A percentile compares a stretch with the other conserved stretches of the same genome.
Evolutionary conservation across 2,113 vertebrate genomes (phyloP).

Genomic region (Oryzias melastigma): DNA sequence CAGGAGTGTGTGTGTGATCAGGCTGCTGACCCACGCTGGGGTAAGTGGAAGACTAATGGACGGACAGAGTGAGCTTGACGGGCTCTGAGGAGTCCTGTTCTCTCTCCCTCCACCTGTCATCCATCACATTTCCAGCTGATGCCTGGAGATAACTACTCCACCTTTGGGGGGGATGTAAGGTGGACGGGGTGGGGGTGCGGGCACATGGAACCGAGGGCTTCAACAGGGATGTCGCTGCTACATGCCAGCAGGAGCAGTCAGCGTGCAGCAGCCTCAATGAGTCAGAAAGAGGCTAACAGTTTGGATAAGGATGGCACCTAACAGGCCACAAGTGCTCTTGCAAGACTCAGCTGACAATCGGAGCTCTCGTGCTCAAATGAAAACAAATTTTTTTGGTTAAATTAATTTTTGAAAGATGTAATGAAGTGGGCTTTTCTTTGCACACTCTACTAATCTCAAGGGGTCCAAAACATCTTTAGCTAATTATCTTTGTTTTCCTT

Average conservation of each 20-base stretch:
- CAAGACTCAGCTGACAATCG: constrained; percentile 7
- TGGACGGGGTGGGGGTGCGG: neutral
- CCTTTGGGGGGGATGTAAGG: constrained; percentile 31
- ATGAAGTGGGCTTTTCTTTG: neutral
- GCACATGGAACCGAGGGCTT: constrained; percentile 15
- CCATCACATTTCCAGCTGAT: constrained; percentile 71
- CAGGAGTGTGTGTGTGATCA: constrained; percentile 48
- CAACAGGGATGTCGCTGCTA: constrained; percentile 24
- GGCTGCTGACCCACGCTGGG: constrained; percentile 64
- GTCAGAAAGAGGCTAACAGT: constrained; percentile 19
- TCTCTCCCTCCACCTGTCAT: constrained; percentile 59
- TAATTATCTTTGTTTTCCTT: too few species aligned
- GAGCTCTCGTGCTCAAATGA: constrained; percentile 1
- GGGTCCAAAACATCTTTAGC: too few species aligned
- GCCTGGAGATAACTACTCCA: constrained; percentile 70
- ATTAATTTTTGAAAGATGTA: constrained; percentile 14
- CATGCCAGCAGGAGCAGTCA: constrained; percentile 20
- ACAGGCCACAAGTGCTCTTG: neutral
- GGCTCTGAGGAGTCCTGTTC: constrained; percentile 70
- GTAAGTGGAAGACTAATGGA: constrained; percentile 76
- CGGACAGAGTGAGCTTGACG: constrained; percentile 67
- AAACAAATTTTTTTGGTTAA: constrained; percentile 1
- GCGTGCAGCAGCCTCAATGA: constrained; percentile 34
- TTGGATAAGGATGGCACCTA: constrained; percentile 18
- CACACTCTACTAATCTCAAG: too few species aligned